Base-by-base conservation (phyloP, 2,888 invertebrate genomes). In the Cosmorhoe ocellata region DNA sequence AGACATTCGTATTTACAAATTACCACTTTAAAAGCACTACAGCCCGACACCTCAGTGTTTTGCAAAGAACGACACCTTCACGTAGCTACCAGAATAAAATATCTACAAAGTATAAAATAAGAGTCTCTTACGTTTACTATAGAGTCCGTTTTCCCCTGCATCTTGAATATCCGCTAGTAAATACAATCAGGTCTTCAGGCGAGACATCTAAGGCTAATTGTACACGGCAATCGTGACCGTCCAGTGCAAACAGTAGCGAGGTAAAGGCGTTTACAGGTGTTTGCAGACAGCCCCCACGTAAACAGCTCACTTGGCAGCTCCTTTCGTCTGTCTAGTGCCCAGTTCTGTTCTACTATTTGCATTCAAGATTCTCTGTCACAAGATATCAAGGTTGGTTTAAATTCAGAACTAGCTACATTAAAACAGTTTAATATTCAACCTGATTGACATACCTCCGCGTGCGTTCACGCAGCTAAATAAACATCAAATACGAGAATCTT, bases 281-380 rank as follows among this genome's bases (percentile, higher is more conserved):
- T 83, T 84, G 81, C 79, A 64, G 77, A 83, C 79, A 75, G 76
- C 82, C 86, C 86, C 76, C 84, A 84, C 84, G 84, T 84, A 87
- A 88, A 88, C 84, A 85, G 74, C 73, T 72, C 71, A 64, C 60
- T 73, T 74, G 47, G 71, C 70, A 74, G 74, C 68, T 79, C 81
- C 83, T 84, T 79, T 77, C 69, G 56, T 53, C 48, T 54, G 54
- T 62, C 56, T 58, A 56, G 54, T 56, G 37, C 47, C 36, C 12
- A 51, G 39, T 52, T 58, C 52, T 34, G 53, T 51, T 48, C 22
- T 51, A 52, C 40, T 59, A 51, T 61, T 59, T 56, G 53, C 45
- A 37, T 48, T 44, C 30, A 33, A 10, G n/a, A 28, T 11, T 33
- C 26, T 44, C 39, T 43, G 36, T 26, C 26, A 14, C 31, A 26